Conservation (phyloP, 2,113 vertebrate species). For the Lethenteron reissneri region DNA sequence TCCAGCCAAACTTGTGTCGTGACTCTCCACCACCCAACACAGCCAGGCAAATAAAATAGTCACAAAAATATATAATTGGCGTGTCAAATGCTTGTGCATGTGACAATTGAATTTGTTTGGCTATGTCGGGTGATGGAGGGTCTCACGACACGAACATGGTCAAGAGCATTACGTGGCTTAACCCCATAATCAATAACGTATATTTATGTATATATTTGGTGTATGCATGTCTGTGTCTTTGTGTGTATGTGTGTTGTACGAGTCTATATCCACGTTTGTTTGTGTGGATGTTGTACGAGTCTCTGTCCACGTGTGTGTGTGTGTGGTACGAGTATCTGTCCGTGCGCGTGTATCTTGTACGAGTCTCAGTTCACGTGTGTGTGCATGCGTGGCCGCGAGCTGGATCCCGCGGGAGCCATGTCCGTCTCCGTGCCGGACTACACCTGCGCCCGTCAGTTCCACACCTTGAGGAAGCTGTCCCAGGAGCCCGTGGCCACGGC, state of each 20-base stretch:
- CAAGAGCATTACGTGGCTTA: too few relatives aligned
- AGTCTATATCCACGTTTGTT: background rate
- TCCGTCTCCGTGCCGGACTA: background rate
- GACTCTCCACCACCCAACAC: background rate
- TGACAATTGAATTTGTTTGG: too few relatives aligned
- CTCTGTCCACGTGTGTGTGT: background rate
- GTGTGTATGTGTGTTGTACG: too few relatives aligned
- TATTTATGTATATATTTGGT: too few relatives aligned
- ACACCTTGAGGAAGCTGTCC: conserved; percentile 78
- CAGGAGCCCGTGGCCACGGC: conserved; percentile 57
- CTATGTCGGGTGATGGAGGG: too few relatives aligned
- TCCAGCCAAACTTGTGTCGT: background rate
- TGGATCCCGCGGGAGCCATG: background rate
- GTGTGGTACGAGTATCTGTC: background rate
- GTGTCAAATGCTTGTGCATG: background rate
- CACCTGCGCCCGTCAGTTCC: conserved; percentile 38
- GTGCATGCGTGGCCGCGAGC: background rate
- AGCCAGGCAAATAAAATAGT: background rate
- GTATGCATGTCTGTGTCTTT: too few relatives aligned
- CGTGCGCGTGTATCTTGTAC: background rate
- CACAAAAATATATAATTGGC: background rate
- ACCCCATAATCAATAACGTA: too few relatives aligned
- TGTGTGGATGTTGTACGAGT: background rate
- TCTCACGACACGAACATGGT: too few relatives aligned
- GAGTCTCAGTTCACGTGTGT: background rate